Percentiles rank a stretch among this genome's conserved stretches.
Conservation (phyloP, 1,140 invertebrate species). For the Eumeta japonica region DNA sequence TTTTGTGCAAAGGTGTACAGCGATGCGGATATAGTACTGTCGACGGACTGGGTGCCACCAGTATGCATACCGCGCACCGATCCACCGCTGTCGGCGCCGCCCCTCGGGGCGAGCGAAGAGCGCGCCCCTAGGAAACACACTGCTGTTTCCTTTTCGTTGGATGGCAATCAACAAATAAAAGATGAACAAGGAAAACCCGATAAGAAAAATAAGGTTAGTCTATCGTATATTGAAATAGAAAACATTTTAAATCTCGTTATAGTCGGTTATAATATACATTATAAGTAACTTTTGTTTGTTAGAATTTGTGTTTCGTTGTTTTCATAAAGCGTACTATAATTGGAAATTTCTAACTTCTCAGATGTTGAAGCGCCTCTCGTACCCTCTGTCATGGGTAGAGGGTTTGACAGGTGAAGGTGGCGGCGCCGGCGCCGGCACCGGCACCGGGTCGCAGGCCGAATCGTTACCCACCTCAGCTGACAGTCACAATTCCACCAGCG, state of each 20-base stretch:
- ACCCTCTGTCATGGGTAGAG: constrained; percentile 91
- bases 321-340: not conserved
- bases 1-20: constrained; percentile 76
- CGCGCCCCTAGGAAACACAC: constrained; percentile 35
- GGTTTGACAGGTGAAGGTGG: constrained; percentile 70
- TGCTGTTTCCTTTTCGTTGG: constrained; percentile 48
- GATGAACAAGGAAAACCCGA: constrained; percentile 55
- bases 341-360: constrained; percentile 24
- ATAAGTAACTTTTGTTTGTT: no score
- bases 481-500: constrained; percentile 69
- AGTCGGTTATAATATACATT: constrained; percentile 1
- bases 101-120: constrained; percentile 46
- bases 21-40: constrained; percentile 81
- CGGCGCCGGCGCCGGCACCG: constrained; percentile 26
- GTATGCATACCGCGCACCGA: constrained; percentile 69
- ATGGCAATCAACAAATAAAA: constrained; percentile 45
- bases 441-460: constrained; percentile 43
- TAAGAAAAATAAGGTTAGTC: constrained; percentile 67
- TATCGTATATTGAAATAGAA: no score
- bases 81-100: constrained; percentile 50
- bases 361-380: constrained; percentile 88
- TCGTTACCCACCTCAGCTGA: constrained; percentile 65
- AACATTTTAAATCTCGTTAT: no score
- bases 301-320: no score
- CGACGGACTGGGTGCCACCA: constrained; percentile 80